Evolutionary conservation across 2,113 vertebrate genomes (phyloP).

Genomic region (Cardinalis cardinalis): DNA sequence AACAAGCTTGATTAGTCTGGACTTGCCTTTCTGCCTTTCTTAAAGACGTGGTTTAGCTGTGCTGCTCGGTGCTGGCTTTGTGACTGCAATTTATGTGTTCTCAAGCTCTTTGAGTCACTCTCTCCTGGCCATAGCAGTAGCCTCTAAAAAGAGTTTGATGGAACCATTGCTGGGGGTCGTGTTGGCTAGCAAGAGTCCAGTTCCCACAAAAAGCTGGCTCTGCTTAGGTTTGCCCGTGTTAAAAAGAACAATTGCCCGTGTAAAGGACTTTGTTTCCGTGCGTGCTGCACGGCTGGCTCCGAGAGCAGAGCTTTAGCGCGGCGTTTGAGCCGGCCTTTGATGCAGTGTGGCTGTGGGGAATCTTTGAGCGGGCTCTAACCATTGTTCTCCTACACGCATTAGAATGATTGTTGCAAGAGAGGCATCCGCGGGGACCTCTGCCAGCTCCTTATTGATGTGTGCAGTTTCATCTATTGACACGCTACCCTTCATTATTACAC

Average conservation of each 20-base stretch:
- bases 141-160: not conserved
- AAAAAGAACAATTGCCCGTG: not conserved
- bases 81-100: not conserved
- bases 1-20: slow-evolving; percentile 23
- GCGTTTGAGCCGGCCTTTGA: not conserved
- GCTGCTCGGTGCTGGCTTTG: not conserved
- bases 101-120: not conserved
- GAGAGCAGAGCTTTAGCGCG: not conserved
- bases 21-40: slow-evolving; percentile 31
- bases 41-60: not conserved
- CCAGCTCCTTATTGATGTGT: slow-evolving; percentile 57
- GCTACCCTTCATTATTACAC: slow-evolving; percentile 36
- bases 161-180: not conserved
- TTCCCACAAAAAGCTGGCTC: not conserved
- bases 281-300: not conserved
- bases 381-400: slow-evolving; percentile 21
- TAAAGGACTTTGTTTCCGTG: not conserved
- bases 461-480: slow-evolving; percentile 50
- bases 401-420: slow-evolving; percentile 22
- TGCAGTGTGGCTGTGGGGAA: slow-evolving; percentile 28
- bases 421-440: slow-evolving; percentile 17
- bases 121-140: not conserved
- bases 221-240: not conserved
- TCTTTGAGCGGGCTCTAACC: slow-evolving; percentile 24
- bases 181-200: not conserved